phyloP scores from a whole-genome alignment of 1,140 invertebrate genomes.

The Spodoptera litura region DNA sequence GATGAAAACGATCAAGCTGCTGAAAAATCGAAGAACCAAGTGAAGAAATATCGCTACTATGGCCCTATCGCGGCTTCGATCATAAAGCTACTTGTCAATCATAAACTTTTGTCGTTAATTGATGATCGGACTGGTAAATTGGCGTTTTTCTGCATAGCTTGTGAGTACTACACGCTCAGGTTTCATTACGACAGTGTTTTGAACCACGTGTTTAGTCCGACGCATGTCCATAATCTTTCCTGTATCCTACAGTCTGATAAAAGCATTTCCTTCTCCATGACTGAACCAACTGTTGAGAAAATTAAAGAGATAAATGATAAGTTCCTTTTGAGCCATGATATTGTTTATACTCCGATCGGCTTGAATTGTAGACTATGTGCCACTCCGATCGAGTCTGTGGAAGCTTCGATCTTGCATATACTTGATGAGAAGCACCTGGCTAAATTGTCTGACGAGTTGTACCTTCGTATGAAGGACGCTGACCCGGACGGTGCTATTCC shows the following conservation, averaged over 20 bases:
- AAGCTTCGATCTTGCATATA: conserved; percentile 72
- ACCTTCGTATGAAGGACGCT: conserved; percentile 67
- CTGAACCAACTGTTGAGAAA: conserved; percentile 65
- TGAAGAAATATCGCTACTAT: conserved; percentile 81
- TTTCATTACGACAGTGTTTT: conserved; percentile 81
- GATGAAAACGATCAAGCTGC: conserved; percentile 74
- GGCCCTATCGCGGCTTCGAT: conserved; percentile 76
- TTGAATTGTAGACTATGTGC: conserved; percentile 72
- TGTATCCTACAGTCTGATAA: conserved; percentile 77
- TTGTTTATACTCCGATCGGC: conserved; percentile 56
- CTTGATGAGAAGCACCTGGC: conserved; percentile 78
- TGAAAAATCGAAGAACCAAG: conserved; percentile 75
- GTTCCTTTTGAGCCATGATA: conserved; percentile 70
- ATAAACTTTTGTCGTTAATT: conserved; percentile 76
- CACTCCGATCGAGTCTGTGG: conserved; percentile 63
- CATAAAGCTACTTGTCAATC: conserved; percentile 72
- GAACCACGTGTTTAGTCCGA: conserved; percentile 79
- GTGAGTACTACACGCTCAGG: conserved; percentile 80
- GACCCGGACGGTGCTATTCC: conserved; percentile 69
- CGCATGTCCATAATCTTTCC: conserved; percentile 76
- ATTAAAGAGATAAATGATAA: conserved; percentile 77
- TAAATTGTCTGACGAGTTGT: conserved; percentile 75
- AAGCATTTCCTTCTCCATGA: conserved; percentile 67
- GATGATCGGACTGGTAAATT: conserved; percentile 81
- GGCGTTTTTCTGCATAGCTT: conserved; percentile 80